Percentiles rank a stretch among this genome's conserved stretches.
Conservation (phyloP, 2,888 invertebrate species). For the Pseudoips prasinana region DNA sequence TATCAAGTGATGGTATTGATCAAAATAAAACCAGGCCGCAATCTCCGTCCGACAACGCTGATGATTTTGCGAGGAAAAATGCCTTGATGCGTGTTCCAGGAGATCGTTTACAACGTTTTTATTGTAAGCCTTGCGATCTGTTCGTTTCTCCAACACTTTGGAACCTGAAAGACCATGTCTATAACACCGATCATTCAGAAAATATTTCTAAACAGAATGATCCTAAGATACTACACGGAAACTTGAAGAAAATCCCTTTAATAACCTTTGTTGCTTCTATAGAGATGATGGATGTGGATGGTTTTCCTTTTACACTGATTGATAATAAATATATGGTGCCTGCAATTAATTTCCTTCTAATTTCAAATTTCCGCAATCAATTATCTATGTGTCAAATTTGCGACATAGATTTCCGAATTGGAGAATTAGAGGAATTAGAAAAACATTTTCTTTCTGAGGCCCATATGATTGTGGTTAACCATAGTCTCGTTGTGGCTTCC, state of each 20-base stretch:
- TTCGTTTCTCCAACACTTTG: conserved; percentile 8
- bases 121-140: conserved; percentile 10
- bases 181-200: conserved; percentile 9
- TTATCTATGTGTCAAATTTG: conserved; percentile 11
- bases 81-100: conserved; percentile 13
- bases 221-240: too few species aligned
- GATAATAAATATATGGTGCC: conserved; percentile 10
- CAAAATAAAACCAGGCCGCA: too few species aligned
- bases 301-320: not conserved
- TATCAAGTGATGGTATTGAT: too few species aligned
- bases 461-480: not conserved
- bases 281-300: too few species aligned
- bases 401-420: conserved; percentile 12
- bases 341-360: conserved; percentile 5
- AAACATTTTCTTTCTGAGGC: conserved; percentile 1
- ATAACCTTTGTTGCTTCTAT: too few species aligned
- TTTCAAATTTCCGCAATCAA: not conserved
- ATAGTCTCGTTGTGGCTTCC: conserved; percentile 8
- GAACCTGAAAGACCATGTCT: conserved; percentile 9
- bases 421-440: not conserved
- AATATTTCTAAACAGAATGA: conserved; percentile 6
- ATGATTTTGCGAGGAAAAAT: conserved; percentile 10
- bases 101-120: conserved; percentile 9
- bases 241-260: too few species aligned
- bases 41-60: not conserved